Evolutionary conservation across 2,113 vertebrate genomes (phyloP).

Genomic region (Pelusios castaneus): DNA sequence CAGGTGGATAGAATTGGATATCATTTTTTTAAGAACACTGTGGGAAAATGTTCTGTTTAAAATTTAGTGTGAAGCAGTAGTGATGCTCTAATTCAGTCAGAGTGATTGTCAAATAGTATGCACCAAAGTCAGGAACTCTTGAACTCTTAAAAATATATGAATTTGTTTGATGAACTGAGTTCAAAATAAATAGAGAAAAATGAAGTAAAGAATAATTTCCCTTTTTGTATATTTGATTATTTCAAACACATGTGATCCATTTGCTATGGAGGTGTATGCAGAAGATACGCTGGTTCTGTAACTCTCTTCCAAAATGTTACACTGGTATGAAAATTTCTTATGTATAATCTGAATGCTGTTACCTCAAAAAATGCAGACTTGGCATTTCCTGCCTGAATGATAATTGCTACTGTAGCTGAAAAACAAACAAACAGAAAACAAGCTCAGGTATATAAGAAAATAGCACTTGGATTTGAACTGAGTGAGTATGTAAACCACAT

Average conservation of each 20-base stretch:
- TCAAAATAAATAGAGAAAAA: not conserved
- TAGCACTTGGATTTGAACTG: not conserved
- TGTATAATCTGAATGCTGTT: not conserved
- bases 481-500: not conserved
- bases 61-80: not conserved
- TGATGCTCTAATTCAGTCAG: slow-evolving; percentile 19
- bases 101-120: not conserved
- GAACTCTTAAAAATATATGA: not conserved
- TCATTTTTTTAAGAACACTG: not conserved
- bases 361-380: not conserved
- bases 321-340: not conserved
- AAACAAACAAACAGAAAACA: not conserved
- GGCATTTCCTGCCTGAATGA: not conserved
- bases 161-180: not conserved
- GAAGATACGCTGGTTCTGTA: not conserved
- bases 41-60: slow-evolving; percentile 55
- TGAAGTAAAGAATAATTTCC: not conserved
- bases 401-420: not conserved
- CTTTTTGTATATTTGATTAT: not conserved
- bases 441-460: not conserved
- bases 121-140: not conserved
- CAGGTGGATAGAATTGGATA: slow-evolving; percentile 31
- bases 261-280: not conserved
- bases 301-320: not conserved
- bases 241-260: not conserved